Conservation (phyloP, 2,113 vertebrate species). For the Anthoscopus minutus region DNA sequence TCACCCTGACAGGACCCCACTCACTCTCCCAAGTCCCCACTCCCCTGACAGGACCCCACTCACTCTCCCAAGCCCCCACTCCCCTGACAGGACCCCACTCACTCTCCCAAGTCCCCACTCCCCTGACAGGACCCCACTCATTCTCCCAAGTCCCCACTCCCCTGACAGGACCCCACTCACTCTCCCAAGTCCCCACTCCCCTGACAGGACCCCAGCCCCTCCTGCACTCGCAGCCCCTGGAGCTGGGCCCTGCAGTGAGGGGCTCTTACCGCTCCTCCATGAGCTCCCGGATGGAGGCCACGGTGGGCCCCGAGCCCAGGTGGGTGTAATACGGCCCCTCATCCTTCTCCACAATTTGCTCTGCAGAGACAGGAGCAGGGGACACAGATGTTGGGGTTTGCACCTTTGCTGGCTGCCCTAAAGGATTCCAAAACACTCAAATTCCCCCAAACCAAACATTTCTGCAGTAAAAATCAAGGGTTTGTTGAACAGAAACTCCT, state of each 20-base stretch:
- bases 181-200: background rate
- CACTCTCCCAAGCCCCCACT: too few species aligned
- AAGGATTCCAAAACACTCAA: background rate
- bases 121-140: background rate
- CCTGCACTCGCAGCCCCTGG: too few species aligned
- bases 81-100: background rate
- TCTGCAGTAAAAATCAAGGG: background rate
- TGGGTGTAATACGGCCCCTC: constrained; percentile 98
- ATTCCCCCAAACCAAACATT: background rate
- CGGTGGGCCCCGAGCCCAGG: constrained; percentile 91
- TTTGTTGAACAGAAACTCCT: background rate
- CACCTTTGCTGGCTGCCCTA: accelerated
- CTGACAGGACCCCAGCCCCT: background rate
- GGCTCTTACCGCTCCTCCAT: constrained; percentile 85
- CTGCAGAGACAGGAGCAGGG: constrained; percentile 32
- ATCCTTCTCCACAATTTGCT: constrained; percentile 94
- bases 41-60: background rate
- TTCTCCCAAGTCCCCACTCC: too few species aligned
- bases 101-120: too few species aligned
- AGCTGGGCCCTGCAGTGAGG: background rate
- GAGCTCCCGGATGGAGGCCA: constrained; percentile 88
- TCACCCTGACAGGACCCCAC: background rate
- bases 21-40: background rate
- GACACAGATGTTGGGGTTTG: background rate
- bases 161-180: too few species aligned